Conservation (phyloP, 2,888 invertebrate species). For the Onchidella celtica region DNA sequence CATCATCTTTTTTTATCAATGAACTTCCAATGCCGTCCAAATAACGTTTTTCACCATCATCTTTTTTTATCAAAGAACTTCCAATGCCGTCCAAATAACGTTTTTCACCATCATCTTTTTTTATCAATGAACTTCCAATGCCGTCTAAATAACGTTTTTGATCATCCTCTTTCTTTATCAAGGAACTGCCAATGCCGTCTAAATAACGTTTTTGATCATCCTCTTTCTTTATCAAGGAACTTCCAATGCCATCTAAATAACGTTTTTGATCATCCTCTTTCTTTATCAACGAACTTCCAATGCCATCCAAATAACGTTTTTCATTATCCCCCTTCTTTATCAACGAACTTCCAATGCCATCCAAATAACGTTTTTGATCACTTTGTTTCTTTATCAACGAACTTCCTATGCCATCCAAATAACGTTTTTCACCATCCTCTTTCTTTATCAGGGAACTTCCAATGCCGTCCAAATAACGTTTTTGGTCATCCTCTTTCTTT, state of each 20-base stretch:
- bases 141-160: not conserved
- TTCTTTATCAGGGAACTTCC: not conserved
- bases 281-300: conserved; percentile 13
- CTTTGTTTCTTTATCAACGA: not conserved
- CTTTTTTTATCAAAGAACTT: not conserved
- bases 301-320: conserved; percentile 26
- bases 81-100: not conserved
- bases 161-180: not conserved
- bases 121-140: not conserved
- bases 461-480: conserved; percentile 14
- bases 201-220: not conserved
- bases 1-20: conserved; percentile 2
- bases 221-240: not conserved
- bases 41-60: conserved; percentile 16
- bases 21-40: conserved; percentile 19
- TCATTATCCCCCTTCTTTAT: not conserved
- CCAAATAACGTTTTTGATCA: not conserved
- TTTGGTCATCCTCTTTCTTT: not conserved
- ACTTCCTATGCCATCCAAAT: not conserved
- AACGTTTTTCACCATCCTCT: not conserved
- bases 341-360: not conserved
- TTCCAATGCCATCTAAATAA: conserved; percentile 22
- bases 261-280: not conserved
- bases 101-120: not conserved
- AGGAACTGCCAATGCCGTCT: not conserved